Conservation (phyloP, 2,888 invertebrate genomes). For the Acanthosepion lycidas region DNA sequence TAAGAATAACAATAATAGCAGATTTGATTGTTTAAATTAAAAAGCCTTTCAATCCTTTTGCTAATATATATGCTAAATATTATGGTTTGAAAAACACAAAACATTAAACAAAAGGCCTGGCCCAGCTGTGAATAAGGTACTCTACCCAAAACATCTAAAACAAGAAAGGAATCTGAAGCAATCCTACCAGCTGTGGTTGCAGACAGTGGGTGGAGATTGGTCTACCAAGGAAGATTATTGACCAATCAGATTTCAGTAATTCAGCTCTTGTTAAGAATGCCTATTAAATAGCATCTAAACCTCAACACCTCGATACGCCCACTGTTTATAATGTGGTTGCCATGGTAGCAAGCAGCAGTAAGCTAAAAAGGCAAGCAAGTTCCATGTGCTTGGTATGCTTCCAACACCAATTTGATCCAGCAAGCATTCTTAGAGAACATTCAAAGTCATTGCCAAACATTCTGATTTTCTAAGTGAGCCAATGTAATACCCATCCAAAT, state of each 20-base stretch:
- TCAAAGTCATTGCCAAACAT: not conserved
- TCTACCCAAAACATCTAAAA: not conserved
- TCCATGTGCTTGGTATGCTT: constrained; percentile 33
- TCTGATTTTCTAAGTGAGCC: not conserved
- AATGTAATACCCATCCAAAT: not conserved
- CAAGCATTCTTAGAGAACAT: not conserved
- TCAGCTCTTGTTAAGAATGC: constrained; percentile 1
- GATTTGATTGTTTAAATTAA: not conserved
- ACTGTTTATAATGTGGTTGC: not conserved
- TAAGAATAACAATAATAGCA: not conserved
- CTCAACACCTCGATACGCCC: not conserved
- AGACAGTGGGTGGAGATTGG: not conserved
- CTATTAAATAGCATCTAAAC: not conserved
- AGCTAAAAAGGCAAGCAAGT: not conserved
- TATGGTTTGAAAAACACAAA: not conserved
- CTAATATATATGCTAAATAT: not conserved
- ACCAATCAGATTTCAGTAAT: constrained; percentile 17
- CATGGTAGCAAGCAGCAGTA: not conserved
- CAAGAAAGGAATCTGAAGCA: not conserved
- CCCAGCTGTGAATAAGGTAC: not conserved
- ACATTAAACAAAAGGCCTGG: not conserved
- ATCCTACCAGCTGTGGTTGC: not conserved
- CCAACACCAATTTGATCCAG: not conserved
- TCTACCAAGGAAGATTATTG: not conserved
- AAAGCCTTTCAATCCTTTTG: not conserved